A percentile compares a stretch with the other conserved stretches of the same genome.
phyloP scores from a whole-genome alignment of 2,888 invertebrate species.

The Saturnia japonica region DNA sequence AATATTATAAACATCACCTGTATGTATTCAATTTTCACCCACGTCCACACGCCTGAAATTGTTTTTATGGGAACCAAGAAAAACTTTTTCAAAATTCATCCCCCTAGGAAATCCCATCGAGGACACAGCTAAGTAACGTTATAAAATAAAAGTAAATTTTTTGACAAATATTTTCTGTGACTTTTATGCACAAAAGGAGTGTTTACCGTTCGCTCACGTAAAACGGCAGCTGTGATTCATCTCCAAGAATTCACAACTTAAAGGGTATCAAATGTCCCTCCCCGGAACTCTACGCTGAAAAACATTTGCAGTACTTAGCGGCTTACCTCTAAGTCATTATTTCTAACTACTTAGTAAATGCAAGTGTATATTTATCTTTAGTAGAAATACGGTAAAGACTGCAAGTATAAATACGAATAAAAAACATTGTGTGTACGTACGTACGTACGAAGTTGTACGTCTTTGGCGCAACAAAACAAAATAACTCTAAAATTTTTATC shows the following conservation, averaged over 20 bases:
- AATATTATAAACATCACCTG: no score
- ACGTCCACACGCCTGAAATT: no score
- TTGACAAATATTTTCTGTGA: background rate
- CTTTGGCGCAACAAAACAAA: no score
- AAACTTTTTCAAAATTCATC: no score
- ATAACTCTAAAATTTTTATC: no score
- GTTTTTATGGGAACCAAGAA: no score
- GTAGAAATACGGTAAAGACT: background rate
- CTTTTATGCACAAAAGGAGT: background rate
- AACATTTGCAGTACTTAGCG: conserved; percentile 17
- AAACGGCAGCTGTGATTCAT: conserved; percentile 12
- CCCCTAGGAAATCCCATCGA: no score
- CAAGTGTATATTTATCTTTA: conserved; percentile 3
- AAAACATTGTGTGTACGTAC: no score
- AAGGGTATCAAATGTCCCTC: conserved; percentile 16
- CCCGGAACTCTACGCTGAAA: conserved; percentile 15
- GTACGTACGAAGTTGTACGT: no score
- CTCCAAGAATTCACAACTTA: conserved; percentile 11
- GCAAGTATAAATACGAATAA: background rate
- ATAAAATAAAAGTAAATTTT: no score
- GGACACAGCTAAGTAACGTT: no score
- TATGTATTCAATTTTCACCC: no score
- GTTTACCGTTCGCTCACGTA: conserved; percentile 8
- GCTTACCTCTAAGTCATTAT: conserved; percentile 3
- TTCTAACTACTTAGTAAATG: conserved; percentile 10